Conservation (phyloP, 2,888 invertebrate genomes). For the Orthosia incerta region DNA sequence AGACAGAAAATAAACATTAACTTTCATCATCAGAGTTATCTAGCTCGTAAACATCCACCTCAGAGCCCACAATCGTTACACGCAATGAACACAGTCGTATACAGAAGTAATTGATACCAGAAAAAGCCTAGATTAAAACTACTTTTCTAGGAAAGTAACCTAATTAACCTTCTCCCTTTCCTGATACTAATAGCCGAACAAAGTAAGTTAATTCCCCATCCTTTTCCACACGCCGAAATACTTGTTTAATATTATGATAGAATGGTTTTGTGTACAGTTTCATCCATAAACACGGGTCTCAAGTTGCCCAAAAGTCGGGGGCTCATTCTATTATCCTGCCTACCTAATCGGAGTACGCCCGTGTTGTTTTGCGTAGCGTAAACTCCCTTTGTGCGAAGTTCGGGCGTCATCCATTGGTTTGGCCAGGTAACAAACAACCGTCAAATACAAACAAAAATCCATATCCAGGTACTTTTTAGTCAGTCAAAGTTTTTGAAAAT, state of each 20-base stretch:
- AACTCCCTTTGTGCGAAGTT: constrained; percentile 57
- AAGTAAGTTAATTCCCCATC: constrained; percentile 11
- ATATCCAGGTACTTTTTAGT: not conserved
- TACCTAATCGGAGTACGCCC: constrained; percentile 53
- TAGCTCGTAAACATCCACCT: not conserved
- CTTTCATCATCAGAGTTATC: not conserved
- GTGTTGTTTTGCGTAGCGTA: constrained; percentile 49
- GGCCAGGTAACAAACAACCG: constrained; percentile 39
- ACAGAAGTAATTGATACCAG: not conserved
- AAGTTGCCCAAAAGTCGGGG: constrained; percentile 51
- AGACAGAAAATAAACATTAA: not conserved
- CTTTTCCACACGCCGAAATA: not conserved
- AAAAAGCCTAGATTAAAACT: not conserved
- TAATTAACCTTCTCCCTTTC: not conserved
- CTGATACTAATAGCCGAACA: constrained; percentile 5
- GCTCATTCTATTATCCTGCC: constrained; percentile 56
- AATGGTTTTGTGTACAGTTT: constrained; percentile 45
- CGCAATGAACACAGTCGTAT: not conserved
- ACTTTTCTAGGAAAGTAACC: not conserved
- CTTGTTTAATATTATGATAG: constrained; percentile 38
- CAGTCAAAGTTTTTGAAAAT: not conserved
- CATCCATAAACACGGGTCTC: constrained; percentile 36
- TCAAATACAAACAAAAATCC: constrained; percentile 14
- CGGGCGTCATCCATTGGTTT: constrained; percentile 41
- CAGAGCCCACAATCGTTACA: not conserved